Base-by-base conservation (phyloP, 2,797 vertebrate species). In the Darevskia mixta region DNA sequence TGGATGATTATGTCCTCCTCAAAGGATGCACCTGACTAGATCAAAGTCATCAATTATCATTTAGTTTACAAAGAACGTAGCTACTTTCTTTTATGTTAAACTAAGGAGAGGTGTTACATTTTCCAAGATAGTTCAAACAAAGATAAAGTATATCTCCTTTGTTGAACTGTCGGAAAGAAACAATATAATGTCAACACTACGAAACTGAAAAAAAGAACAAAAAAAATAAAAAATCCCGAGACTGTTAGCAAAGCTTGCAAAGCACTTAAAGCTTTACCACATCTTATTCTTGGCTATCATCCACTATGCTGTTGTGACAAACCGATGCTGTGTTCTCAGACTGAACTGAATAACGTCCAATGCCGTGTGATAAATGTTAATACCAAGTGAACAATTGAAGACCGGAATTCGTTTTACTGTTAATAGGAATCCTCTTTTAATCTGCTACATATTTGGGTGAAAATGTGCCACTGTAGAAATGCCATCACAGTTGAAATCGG, bases 101-200 rank as follows among this genome's bases (percentile, higher is more conserved):
- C 89, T 90, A 89, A 89, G 93, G 88, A 73, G 69, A 79, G 25
- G 85, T 91, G 49, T 84, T 91, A 89, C 90, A 89, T 82, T 94
- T 94, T 94, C 92, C 43, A 87, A 82, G 89, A 86, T 82, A 87
- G 87, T 92, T 93, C 82, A 72, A 92, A 79, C 92, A 79, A 91
- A 92, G 78, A 91, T 92, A 75, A 91, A 92, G 93, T 61, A 81
- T 93, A 79, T 72, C 5, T 3, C 20, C 87, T 87, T 72, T 85
- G 87, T 81, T 78, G 90, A 94, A 84, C 69, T 93, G 91, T 94
- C 88, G 82, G 86, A 92, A 96, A 3, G 82, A 94, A 95, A 94
- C 43, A 49, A 86, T 91, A 87, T 11, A 89, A 91, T 80, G 86
- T 92, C 93, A 95, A 25, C 88, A 69, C 94, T 88, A 90, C 93